Conservation (phyloP, 2,888 invertebrate genomes). For the Spisula subtruncata region DNA sequence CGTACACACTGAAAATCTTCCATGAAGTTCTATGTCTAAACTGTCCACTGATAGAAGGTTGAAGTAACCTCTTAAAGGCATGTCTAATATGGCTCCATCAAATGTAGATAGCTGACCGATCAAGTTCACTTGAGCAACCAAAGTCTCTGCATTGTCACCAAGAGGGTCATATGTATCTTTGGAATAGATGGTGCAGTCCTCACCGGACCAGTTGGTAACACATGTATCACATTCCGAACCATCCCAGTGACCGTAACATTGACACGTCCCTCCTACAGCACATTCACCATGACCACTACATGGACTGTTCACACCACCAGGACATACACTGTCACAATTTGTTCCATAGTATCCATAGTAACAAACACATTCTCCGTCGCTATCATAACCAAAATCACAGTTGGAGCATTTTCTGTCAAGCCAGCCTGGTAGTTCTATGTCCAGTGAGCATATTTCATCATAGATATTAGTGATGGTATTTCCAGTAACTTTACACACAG, state of each 20-base stretch:
- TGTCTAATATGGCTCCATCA: slow-evolving; percentile 76
- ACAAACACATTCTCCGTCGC: slow-evolving; percentile 69
- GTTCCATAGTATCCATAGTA: slow-evolving; percentile 79
- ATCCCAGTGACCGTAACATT: slow-evolving; percentile 75
- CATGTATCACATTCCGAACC: slow-evolving; percentile 74
- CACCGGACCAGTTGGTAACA: slow-evolving; percentile 74
- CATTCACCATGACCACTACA: slow-evolving; percentile 77
- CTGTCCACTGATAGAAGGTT: slow-evolving; percentile 57
- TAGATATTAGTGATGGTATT: slow-evolving; percentile 54
- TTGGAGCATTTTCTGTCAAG: slow-evolving; percentile 69
- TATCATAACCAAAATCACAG: slow-evolving; percentile 74
- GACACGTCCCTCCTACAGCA: slow-evolving; percentile 72
- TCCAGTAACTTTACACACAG: slow-evolving; percentile 62
- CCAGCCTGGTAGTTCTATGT: slow-evolving; percentile 72
- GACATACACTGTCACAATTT: slow-evolving; percentile 75
- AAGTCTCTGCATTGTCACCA: slow-evolving; percentile 40
- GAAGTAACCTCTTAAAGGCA: slow-evolving; percentile 64
- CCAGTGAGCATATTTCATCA: slow-evolving; percentile 60
- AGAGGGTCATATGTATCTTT: slow-evolving; percentile 56
- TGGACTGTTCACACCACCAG: slow-evolving; percentile 73
- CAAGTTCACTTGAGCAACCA: slow-evolving; percentile 74
- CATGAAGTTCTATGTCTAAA: slow-evolving; percentile 53
- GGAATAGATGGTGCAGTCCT: slow-evolving; percentile 73
- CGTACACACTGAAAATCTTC: slow-evolving; percentile 59
- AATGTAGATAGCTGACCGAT: slow-evolving; percentile 75